phyloP scores from a whole-genome alignment of 2,888 invertebrate genomes.

The Orthonychiurus folsomi region DNA sequence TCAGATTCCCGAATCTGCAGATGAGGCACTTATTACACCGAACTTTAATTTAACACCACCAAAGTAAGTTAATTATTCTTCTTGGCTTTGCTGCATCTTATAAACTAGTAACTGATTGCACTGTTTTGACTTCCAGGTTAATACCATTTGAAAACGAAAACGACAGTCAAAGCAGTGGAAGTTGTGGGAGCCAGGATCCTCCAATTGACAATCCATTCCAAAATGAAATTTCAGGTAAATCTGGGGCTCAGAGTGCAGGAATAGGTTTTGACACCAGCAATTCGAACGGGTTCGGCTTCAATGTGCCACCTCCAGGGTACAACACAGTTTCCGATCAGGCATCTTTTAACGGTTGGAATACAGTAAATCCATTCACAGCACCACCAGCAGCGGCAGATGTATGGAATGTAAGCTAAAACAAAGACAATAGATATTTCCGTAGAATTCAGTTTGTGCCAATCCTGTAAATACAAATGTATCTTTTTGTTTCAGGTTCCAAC shows the following conservation, averaged over 20 bases:
- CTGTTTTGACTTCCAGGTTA: not conserved
- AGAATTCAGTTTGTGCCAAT: not conserved
- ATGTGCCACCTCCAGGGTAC: not conserved
- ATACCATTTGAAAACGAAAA: not conserved
- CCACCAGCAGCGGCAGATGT: not conserved
- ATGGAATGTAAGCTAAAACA: not conserved
- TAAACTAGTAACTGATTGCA: not conserved
- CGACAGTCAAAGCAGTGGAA: not conserved
- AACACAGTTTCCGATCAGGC: not conserved
- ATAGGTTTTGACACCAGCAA: too few relatives aligned
- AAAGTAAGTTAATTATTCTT: slow-evolving; percentile 18
- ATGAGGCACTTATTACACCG: slow-evolving; percentile 73
- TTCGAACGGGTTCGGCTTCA: not conserved
- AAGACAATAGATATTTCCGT: not conserved
- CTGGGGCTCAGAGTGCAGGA: too few relatives aligned
- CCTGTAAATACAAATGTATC: not conserved
- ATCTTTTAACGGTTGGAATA: not conserved
- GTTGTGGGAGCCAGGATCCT: too few relatives aligned
- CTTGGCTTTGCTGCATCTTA: not conserved
- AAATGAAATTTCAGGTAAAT: too few relatives aligned
- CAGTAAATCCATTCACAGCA: not conserved
- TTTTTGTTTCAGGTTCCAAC: not conserved
- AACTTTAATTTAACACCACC: slow-evolving; percentile 19
- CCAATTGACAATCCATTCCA: not conserved
- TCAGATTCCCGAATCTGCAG: slow-evolving; percentile 69